Base-by-base conservation (phyloP, 2,888 invertebrate genomes). In the Xylocampa areola region DNA sequence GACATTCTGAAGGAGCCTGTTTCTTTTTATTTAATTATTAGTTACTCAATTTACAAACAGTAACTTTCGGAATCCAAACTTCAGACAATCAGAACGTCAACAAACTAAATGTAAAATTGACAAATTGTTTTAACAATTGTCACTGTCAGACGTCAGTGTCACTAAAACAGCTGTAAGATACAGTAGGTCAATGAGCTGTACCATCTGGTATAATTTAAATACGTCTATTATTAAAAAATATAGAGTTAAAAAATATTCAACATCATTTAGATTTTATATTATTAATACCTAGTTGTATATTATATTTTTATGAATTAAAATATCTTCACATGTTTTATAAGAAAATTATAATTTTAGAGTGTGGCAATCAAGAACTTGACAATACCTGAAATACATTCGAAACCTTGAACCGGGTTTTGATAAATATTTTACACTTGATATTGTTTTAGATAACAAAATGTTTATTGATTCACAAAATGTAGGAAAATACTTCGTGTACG, bases 1-100 rank as follows among this genome's bases (percentile, higher is more conserved):
- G 90, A 89, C 90, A 90, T 90, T 36, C 16, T 59, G 5, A 4
- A 4, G 6, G 10, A 62, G 4, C 44, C 23, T 11, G 30, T 4
- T 53, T 37, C 11, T 10, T 39, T 48, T 40, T 49, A 36, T 54
- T 65, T 70, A 68, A n/a, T n/a, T n/a, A n/a, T n/a, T n/a, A n/a
- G n/a, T n/a, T n/a, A n/a, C n/a, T n/a, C n/a, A n/a, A n/a, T 65
- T 63, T 68, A 68, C 53, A 14, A 66, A 53, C 57, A 61, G 7
- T 36, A 21, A 17, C 27, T 7, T 11, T 10, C 4, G 8, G 5
- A 16, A 16, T 8, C 39, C 43, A 29, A 2, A 30, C 27, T 8
- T 13, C 27, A 0, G 25, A 52, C 14, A 14, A n/a, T 35, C 23
- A 30, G 10, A 17, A 52, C 21, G 43, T 30, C 40, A 37, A 35